A percentile compares a stretch with the other conserved stretches of the same genome.
phyloP scores from a whole-genome alignment of 2,113 vertebrate genomes.

The Odobenus rosmarus region DNA sequence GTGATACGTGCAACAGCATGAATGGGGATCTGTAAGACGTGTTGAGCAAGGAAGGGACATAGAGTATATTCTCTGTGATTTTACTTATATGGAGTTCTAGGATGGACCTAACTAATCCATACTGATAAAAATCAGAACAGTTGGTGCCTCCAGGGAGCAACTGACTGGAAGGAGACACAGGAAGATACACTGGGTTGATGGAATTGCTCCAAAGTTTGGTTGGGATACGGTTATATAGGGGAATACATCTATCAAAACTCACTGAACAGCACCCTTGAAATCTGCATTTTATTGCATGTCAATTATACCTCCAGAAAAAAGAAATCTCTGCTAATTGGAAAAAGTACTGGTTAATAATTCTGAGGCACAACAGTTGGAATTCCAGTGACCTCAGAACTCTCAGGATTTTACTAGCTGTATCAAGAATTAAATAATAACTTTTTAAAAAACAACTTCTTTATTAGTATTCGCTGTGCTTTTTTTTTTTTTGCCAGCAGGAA shows the following conservation, averaged over 20 bases:
- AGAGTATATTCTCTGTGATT: neutral
- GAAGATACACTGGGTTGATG: neutral
- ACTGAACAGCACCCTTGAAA: neutral
- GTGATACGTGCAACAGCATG: neutral
- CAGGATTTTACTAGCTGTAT: neutral
- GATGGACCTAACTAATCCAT: neutral
- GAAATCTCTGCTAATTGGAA: neutral
- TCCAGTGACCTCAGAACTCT: neutral
- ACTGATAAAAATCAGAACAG: neutral
- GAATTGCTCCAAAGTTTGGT: neutral
- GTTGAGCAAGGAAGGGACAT: neutral
- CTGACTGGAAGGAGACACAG: neutral
- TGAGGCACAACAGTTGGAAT: neutral
- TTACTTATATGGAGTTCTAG: neutral
- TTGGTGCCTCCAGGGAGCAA: neutral
- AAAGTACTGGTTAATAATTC: neutral
- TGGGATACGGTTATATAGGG: neutral
- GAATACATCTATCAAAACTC: neutral
- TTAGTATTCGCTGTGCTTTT: neutral
- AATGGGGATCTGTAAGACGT: neutral
- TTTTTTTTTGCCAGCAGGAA: neutral
- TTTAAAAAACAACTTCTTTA: conserved; percentile 21
- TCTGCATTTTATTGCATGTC: neutral
- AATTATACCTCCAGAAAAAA: neutral
- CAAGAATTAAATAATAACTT: neutral